phyloP scores from a whole-genome alignment of 2,797 vertebrate species.

The Scarus forsteni region DNA sequence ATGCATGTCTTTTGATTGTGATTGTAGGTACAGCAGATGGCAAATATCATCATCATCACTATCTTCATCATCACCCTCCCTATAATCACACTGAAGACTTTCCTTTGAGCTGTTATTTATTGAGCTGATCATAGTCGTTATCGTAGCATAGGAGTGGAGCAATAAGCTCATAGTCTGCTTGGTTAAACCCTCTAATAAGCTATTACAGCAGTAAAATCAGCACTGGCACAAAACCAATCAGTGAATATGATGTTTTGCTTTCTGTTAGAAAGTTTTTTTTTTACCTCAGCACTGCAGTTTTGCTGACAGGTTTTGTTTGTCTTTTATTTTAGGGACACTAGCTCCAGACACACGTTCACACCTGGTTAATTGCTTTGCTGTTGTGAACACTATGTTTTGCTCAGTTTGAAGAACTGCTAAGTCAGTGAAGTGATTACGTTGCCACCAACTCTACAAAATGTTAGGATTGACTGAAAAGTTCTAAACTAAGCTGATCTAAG shows the following conservation, averaged over 20 bases:
- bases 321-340: background rate
- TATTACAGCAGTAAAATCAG: conserved; percentile 14
- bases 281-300: conserved; percentile 6
- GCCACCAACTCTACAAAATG: background rate
- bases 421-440: background rate
- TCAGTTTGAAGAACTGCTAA: background rate
- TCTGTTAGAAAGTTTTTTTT: conserved; percentile 5
- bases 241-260: conserved; percentile 8
- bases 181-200: conserved; percentile 40
- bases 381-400: background rate
- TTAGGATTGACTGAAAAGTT: background rate
- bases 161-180: conserved; percentile 27
- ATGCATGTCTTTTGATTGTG: conserved; percentile 23
- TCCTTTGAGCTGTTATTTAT: conserved; percentile 40
- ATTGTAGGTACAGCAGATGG: conserved; percentile 47
- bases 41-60: conserved; percentile 17
- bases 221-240: background rate
- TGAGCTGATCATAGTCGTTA: conserved; percentile 37
- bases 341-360: background rate
- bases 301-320: background rate
- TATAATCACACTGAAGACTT: conserved; percentile 38
- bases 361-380: background rate
- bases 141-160: conserved; percentile 6
- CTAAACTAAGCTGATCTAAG: no score
- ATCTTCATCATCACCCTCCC: conserved; percentile 20